Conservation (phyloP, 2,888 invertebrate species). For the Hypercompe scribonia region DNA sequence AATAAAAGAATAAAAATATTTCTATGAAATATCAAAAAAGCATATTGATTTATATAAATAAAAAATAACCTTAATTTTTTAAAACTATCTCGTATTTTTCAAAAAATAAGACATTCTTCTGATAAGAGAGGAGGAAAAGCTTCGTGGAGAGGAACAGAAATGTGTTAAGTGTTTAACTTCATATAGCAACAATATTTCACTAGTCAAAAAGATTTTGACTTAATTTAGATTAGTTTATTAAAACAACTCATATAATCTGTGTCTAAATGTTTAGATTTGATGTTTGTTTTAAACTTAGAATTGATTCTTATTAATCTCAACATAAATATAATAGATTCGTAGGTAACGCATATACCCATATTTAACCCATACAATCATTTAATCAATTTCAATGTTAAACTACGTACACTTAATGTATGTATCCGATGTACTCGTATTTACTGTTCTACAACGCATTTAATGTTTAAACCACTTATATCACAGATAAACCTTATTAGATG, state of each 20-base stretch:
- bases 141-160: not conserved
- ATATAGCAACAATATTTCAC: not conserved
- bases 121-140: no score
- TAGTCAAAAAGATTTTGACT: not conserved
- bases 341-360: not conserved
- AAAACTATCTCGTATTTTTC: not conserved
- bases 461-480: conserved; percentile 30
- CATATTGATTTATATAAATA: not conserved
- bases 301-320: not conserved
- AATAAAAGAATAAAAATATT: not conserved
- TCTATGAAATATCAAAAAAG: not conserved
- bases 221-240: not conserved
- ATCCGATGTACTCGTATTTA: conserved; percentile 18
- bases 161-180: not conserved
- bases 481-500: conserved; percentile 28
- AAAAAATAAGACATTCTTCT: not conserved
- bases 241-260: not conserved
- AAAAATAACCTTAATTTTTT: not conserved
- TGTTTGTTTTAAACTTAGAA: not conserved
- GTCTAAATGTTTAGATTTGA: not conserved
- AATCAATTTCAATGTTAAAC: not conserved
- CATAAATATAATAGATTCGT: not conserved
- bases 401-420: not conserved
- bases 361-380: not conserved
- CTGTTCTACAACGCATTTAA: conserved; percentile 17